phyloP scores from a whole-genome alignment of 1,140 invertebrate species.

The Brachionus calyciflorus region DNA sequence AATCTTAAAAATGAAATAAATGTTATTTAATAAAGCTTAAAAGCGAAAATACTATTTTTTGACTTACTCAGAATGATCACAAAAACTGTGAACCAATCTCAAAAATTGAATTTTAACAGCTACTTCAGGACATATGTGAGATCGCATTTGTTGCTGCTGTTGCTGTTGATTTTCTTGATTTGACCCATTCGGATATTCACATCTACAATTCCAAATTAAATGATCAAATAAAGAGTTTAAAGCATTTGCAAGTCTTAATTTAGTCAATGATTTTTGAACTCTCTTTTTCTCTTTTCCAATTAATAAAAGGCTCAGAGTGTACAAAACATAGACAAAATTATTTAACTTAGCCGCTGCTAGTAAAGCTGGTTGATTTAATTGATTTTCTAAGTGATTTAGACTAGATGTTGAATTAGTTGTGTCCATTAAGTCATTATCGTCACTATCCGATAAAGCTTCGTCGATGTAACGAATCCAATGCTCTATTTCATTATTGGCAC shows the following conservation, averaged over 20 bases:
- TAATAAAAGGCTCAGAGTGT: slow-evolving; percentile 61
- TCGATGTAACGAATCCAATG: slow-evolving; percentile 49
- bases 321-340: slow-evolving; percentile 62
- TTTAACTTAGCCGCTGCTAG: slow-evolving; percentile 58
- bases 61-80: slow-evolving; percentile 62
- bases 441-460: slow-evolving; percentile 56
- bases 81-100: slow-evolving; percentile 62
- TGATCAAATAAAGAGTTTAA: slow-evolving; percentile 62
- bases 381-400: neutral
- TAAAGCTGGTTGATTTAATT: slow-evolving; percentile 53
- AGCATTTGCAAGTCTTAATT: slow-evolving; percentile 59
- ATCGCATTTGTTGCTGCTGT: slow-evolving; percentile 61
- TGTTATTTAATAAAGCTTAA: slow-evolving; percentile 41
- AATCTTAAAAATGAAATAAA: no score
- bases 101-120: slow-evolving; percentile 63
- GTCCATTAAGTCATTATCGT: slow-evolving; percentile 52
- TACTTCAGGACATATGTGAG: slow-evolving; percentile 61
- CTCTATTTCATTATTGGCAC: slow-evolving; percentile 42
- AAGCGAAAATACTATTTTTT: neutral
- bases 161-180: slow-evolving; percentile 60
- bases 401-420: slow-evolving; percentile 13
- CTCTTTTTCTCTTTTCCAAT: slow-evolving; percentile 62
- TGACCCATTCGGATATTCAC: slow-evolving; percentile 55
- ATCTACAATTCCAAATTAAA: slow-evolving; percentile 61
- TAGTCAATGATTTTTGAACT: slow-evolving; percentile 61